Percentiles rank a stretch among this genome's conserved stretches.
These are phyloP conservation scores for Galbula dea DNA, from an alignment of 2,113 vertebrate species.

Conservation along the genomic window DNA sequence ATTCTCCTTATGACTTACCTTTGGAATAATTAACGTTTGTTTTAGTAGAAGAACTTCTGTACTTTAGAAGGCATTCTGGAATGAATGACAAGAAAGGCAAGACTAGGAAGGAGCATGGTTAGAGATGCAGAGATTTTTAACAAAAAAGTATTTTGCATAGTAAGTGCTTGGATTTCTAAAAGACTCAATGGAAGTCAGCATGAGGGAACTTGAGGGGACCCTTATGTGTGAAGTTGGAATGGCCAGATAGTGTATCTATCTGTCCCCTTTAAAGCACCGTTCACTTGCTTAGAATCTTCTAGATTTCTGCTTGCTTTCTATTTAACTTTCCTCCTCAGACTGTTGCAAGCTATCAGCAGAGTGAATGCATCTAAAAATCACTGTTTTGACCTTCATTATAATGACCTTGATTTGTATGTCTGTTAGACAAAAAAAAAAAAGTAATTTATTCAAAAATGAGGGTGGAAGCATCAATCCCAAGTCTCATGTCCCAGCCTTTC, in stretches of 20 bases:
- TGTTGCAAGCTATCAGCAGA: neutral
- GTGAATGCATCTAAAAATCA: neutral
- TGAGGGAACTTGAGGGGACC: neutral
- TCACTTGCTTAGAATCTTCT: neutral
- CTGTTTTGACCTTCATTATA: neutral
- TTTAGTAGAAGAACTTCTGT: neutral
- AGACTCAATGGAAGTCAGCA: neutral
- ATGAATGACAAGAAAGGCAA: neutral
- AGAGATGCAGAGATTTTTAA: neutral
- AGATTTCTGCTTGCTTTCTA: neutral
- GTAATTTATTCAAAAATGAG: neutral
- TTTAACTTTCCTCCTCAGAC: neutral
- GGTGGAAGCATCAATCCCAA: neutral
- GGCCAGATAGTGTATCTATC: accelerated
- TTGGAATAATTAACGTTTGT: neutral
- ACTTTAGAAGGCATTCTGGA: neutral
- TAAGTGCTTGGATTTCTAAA: neutral
- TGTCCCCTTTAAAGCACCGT: neutral
- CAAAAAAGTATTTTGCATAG: neutral
- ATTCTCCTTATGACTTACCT: neutral
- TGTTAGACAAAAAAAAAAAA: neutral
- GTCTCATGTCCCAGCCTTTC: neutral
- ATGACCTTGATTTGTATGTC: neutral
- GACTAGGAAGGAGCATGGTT: neutral
- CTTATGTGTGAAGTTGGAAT: neutral